Evolutionary conservation across 2,888 invertebrate genomes (phyloP), one percentile per base, ranked within the genome.

Genomic region (Rhabditoides inermis): DNA sequence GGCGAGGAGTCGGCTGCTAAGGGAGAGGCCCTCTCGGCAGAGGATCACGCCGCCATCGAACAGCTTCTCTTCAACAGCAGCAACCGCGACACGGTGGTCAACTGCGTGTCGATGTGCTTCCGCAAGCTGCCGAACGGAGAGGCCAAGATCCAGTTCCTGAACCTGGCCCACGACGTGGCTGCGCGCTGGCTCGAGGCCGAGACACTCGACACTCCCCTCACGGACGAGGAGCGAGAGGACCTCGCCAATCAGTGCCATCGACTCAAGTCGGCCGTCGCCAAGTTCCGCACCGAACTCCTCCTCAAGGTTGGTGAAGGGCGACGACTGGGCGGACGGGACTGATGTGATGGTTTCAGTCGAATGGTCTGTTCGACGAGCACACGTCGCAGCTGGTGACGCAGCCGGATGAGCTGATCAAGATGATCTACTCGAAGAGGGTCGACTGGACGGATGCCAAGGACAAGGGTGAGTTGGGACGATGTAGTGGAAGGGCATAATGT

Each of bases 401-500:
- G 23, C 59, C 60, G 2, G 49, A 47, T 2, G 60, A 63, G 32
- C 55, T 69, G 28, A 62, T 68, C 32, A 26, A 53, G 10, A 41
- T 56, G 22, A 58, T 69, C 32, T 68, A 66, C 51, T 53, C 55
- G 22, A 57, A 61, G 18, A 49, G 52, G 42, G 42, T 63, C 15
- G 55, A 64, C n/a, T 69, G 69, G 69, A 53, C 36, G 4, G 50
- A 62, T 25, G 23, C 44, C n/a, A 35, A 32, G 10, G 61, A 61
- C 28, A 64, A 61, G n/a, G 53, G 61, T 60, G 26, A 4, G 46
- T 39, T 28, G 10, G n/a, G 22, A 15, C 7, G 23, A 2, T 46
- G 10, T n/a, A n/a, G 20, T 20, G 18, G n/a, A n/a, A n/a, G n/a
- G n/a, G n/a, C n/a, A n/a, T n/a, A n/a, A n/a, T n/a, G n/a, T n/a